Evolutionary conservation across 2,113 vertebrate genomes (phyloP).

Genomic region (Cervus canadensis): DNA sequence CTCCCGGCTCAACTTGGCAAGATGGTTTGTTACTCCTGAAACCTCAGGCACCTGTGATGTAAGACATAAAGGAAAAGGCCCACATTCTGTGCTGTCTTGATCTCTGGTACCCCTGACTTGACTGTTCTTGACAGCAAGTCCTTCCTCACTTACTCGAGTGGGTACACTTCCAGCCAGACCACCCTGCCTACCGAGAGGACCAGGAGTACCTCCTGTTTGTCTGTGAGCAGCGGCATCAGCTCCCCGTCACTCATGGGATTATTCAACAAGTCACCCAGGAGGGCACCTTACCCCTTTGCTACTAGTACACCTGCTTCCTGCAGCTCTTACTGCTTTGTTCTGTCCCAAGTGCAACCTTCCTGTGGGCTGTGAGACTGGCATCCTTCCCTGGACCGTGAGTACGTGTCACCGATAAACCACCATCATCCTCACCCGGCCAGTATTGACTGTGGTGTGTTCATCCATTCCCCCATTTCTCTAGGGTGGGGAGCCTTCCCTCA

Average conservation of each 20-base stretch:
- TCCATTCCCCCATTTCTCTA: neutral
- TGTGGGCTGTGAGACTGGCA: accelerated
- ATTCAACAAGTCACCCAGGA: neutral
- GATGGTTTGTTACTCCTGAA: neutral
- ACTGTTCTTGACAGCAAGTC: neutral
- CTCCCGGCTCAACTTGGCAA: accelerated
- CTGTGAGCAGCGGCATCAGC: accelerated
- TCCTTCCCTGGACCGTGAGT: neutral
- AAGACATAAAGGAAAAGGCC: neutral
- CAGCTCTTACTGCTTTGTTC: too few species aligned
- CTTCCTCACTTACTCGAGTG: accelerated
- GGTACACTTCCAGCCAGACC: too few species aligned
- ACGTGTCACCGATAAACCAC: neutral
- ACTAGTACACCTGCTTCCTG: neutral
- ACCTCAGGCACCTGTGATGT: neutral
- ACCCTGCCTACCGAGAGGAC: neutral
- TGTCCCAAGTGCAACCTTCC: too few species aligned
- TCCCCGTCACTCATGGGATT: too few species aligned
- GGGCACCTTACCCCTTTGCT: too few species aligned
- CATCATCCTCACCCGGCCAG: neutral
- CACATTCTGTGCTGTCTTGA: neutral
- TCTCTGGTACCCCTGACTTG: accelerated
- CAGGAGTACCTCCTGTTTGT: neutral
- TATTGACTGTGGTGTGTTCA: neutral
- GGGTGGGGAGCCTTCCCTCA: neutral